Evolutionary conservation across 2,113 vertebrate species (phyloP).

Genomic region (Elgaria multicarinata): DNA sequence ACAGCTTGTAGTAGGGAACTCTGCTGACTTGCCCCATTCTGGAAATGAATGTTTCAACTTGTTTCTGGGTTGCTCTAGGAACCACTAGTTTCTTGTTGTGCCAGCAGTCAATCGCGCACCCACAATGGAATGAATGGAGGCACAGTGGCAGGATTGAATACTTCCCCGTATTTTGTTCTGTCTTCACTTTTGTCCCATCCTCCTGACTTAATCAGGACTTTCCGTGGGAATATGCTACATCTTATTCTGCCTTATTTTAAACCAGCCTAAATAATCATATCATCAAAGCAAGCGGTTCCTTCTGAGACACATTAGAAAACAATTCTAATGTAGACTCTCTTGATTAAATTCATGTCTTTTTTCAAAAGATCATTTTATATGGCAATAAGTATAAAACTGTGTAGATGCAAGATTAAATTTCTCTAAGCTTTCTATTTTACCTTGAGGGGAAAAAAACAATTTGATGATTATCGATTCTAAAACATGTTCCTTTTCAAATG

Average conservation of each 20-base stretch:
- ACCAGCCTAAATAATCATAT: neutral
- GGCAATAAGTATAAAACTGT: slow-evolving; percentile 20
- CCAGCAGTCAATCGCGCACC: no score
- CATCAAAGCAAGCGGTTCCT: neutral
- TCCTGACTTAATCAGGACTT: neutral
- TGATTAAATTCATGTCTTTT: slow-evolving; percentile 10
- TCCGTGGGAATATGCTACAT: neutral
- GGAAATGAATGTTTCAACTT: no score
- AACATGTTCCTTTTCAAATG: slow-evolving; percentile 53
- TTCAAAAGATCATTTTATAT: slow-evolving; percentile 29
- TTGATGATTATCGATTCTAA: slow-evolving; percentile 61
- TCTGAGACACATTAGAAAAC: neutral
- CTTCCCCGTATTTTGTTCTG: neutral
- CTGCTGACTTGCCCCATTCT: no score
- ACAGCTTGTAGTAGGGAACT: no score
- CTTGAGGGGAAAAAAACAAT: slow-evolving; percentile 42
- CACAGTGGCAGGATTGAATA: no score
- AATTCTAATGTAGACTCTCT: slow-evolving; percentile 27
- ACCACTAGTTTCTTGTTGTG: no score
- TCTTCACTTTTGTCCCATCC: neutral
- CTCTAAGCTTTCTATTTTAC: slow-evolving; percentile 36
- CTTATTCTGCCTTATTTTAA: neutral
- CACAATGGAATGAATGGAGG: no score
- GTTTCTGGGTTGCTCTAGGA: no score
- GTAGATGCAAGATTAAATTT: slow-evolving; percentile 51